Evolutionary conservation across 2,797 vertebrate genomes (phyloP).

Genomic region (Premnoplex brunnescens): DNA sequence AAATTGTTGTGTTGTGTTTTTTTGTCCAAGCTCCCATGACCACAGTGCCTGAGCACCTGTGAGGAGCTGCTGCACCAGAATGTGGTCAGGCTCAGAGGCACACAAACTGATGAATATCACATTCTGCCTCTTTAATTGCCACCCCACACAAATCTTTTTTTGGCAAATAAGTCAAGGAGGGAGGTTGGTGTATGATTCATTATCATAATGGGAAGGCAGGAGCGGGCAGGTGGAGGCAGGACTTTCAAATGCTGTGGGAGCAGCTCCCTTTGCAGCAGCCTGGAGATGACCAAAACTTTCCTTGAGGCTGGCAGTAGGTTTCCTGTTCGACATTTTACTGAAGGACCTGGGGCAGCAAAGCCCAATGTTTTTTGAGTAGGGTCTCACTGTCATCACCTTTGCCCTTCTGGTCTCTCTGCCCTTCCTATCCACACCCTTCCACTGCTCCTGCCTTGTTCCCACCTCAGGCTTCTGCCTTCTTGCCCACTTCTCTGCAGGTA

Average conservation of each 20-base stretch:
- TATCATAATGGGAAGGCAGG: neutral
- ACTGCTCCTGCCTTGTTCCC: neutral
- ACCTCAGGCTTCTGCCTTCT: neutral
- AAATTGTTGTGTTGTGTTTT: neutral
- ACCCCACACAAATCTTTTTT: neutral
- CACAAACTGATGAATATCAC: neutral
- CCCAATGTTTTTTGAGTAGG: neutral
- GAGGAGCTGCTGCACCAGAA: neutral
- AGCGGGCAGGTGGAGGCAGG: slow-evolving; percentile 8
- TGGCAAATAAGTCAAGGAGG: neutral
- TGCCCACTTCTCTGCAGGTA: neutral
- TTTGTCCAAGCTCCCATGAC: neutral
- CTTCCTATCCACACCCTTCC: neutral
- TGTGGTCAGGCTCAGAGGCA: neutral
- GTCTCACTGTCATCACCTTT: neutral
- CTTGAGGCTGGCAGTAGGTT: neutral
- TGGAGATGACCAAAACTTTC: neutral
- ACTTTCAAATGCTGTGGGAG: neutral
- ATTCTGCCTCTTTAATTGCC: neutral
- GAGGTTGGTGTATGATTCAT: neutral
- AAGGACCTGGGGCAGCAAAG: neutral
- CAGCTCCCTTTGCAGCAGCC: neutral
- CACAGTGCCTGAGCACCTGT: neutral
- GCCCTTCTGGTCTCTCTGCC: neutral
- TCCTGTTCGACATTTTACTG: neutral